Base-by-base conservation (phyloP, 1,140 invertebrate species). In the Cyphomyrmex costatus region DNA sequence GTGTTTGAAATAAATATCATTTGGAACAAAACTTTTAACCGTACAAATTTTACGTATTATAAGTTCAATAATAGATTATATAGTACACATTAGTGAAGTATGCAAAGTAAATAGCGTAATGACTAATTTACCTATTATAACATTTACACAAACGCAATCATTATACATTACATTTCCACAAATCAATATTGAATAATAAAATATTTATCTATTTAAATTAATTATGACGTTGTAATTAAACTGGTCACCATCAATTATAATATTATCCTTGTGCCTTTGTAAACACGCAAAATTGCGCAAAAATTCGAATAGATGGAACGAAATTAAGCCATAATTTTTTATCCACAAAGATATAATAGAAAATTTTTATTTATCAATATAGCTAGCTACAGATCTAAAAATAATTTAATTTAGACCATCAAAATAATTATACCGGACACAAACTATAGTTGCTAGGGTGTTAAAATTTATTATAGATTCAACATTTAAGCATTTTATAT, bases 201-300 rank as follows among this genome's bases (percentile, higher is more conserved):
- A 78, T 65, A 65, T 78, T 77, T 63, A 77, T 33, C 19, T 30
- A 16, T 77, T 78, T 63, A 78, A 65, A 65, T 78, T 78, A 65
- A 78, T 78, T 65, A 30, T 19, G 2, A 30, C 0, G 42, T 24
- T 61, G 10, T 46, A 61, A 36, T 27, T 12, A 46, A 78, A 46
- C 63, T 65, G 24, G 12, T 63, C 24, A 49, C 8, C 24, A 49
- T 65, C 6, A 12, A 65, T 78, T 49, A 65, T 33, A 77, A 49
- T n/a, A n/a, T 49, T 63, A 21, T 63, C 8, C 1, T 30, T 46
- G 3, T 0, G 12, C 10, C 4, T 65, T 61, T 63, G 6, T 30
- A 65, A 78, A 78, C 19, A 76, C 21, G 1, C 10, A 49, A 21
- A 49, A 65, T n/a, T 46, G 12, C 19, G 16, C 8, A 3, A 8